Conservation (phyloP, 2,113 vertebrate species). For the Antechinus flavipes region DNA sequence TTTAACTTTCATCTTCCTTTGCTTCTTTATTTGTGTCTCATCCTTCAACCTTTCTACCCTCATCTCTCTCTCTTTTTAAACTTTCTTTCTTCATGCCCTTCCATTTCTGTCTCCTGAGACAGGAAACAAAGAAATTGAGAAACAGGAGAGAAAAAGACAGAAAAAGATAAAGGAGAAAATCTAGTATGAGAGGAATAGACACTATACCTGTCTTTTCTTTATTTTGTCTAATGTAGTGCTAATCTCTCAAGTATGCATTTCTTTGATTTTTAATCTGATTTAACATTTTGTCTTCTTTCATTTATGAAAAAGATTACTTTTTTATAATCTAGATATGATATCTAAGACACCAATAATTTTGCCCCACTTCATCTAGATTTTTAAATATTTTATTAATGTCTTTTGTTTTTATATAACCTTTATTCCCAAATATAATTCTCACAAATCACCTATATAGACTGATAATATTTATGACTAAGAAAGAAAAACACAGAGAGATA, state of each 20-base stretch:
- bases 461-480: background rate
- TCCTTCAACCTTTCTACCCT: background rate
- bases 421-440: background rate
- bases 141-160: background rate
- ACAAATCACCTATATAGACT: background rate
- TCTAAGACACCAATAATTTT: background rate
- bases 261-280: background rate
- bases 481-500: background rate
- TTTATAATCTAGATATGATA: background rate
- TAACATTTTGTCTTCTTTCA: background rate
- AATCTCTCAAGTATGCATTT: background rate
- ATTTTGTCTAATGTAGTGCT: background rate
- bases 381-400: background rate
- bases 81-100: background rate
- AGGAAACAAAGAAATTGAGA: background rate
- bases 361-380: background rate
- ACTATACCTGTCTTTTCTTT: background rate
- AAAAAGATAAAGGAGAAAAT: background rate
- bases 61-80: background rate
- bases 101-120: background rate
- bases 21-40: background rate
- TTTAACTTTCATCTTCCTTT: background rate
- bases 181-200: background rate
- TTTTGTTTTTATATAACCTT: background rate
- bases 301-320: background rate